Percentiles rank a stretch among this genome's conserved stretches.
Evolutionary conservation across 2,797 vertebrate species (phyloP).

Genomic region (Melanotaenia nigrans): DNA sequence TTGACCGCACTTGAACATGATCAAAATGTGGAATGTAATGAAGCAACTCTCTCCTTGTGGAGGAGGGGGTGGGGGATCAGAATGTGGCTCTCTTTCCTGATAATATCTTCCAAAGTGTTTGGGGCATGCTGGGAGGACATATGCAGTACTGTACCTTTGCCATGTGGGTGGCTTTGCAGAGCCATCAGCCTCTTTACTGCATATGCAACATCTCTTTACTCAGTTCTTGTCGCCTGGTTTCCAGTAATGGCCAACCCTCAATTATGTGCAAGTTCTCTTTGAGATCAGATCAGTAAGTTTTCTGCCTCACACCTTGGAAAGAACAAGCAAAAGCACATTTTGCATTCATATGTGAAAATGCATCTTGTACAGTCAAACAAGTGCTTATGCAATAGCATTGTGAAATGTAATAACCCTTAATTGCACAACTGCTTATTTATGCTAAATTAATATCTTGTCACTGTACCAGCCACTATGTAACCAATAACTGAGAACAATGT

Average conservation of each 20-base stretch:
- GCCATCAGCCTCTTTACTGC: constrained; percentile 61
- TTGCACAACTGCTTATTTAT: constrained; percentile 78
- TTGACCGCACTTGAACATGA: constrained; percentile 66
- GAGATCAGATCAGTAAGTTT: constrained; percentile 39
- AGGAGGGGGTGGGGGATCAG: constrained; percentile 40
- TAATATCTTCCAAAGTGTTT: constrained; percentile 49
- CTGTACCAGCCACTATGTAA: constrained; percentile 77
- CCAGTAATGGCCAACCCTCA: constrained; percentile 25
- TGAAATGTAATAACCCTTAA: constrained; percentile 75
- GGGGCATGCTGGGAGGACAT: constrained; percentile 60
- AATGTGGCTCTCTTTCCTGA: constrained; percentile 53
- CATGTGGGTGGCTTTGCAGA: constrained; percentile 60
- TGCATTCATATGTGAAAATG: constrained; percentile 74
- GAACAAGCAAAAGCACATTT: constrained; percentile 67
- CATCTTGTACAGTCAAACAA: constrained; percentile 75
- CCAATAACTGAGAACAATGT: constrained; percentile 74
- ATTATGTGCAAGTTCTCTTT: constrained; percentile 55
- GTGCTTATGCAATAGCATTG: constrained; percentile 73
- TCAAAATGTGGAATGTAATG: constrained; percentile 73
- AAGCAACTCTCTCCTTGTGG: constrained; percentile 61
- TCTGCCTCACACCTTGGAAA: constrained; percentile 44
- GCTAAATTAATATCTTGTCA: constrained; percentile 70
- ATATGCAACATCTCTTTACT: constrained; percentile 56
- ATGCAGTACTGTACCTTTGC: constrained; percentile 60
- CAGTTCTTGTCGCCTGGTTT: constrained; percentile 42